Evolutionary conservation across 2,888 invertebrate species (phyloP).

Genomic region (Clivina fossor): DNA sequence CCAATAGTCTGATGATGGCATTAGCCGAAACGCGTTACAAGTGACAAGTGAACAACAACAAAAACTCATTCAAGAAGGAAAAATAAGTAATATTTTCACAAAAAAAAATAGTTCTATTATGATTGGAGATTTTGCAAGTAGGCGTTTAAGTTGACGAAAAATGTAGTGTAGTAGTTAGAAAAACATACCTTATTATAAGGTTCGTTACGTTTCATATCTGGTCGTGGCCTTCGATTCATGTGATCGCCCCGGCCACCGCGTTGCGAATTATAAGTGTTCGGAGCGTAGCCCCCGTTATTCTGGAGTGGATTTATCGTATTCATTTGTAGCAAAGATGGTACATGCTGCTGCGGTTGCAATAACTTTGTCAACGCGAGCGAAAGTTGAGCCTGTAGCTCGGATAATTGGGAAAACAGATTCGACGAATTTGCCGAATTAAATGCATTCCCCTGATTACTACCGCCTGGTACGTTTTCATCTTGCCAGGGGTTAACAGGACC

Average conservation of each 20-base stretch:
- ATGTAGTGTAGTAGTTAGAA: no score
- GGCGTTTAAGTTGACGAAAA: no score
- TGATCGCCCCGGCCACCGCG: slow-evolving; percentile 13
- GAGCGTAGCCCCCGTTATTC: slow-evolving; percentile 12
- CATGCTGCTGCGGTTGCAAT: slow-evolving; percentile 52
- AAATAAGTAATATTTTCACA: no score
- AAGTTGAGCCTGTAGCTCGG: slow-evolving; percentile 68
- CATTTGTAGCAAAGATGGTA: slow-evolving; percentile 54
- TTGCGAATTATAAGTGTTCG: slow-evolving; percentile 20
- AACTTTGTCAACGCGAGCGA: slow-evolving; percentile 63
- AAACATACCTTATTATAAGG: slow-evolving; percentile 34
- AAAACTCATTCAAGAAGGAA: no score
- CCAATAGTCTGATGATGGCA: no score
- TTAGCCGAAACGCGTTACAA: no score
- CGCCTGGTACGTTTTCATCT: slow-evolving; percentile 34
- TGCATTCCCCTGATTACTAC: slow-evolving; percentile 42
- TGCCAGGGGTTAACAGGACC: slow-evolving; percentile 53
- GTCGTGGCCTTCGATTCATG: slow-evolving; percentile 21
- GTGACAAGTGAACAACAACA: no score
- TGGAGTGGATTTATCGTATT: slow-evolving; percentile 44
- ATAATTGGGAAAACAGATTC: slow-evolving; percentile 47
- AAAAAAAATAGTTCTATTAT: no score
- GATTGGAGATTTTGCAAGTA: no score
- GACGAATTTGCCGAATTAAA: slow-evolving; percentile 47
- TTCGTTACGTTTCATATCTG: slow-evolving; percentile 26